A percentile compares a stretch with the other conserved stretches of the same genome.
Conservation (phyloP, 1,140 invertebrate species). For the Bombus polaris region DNA sequence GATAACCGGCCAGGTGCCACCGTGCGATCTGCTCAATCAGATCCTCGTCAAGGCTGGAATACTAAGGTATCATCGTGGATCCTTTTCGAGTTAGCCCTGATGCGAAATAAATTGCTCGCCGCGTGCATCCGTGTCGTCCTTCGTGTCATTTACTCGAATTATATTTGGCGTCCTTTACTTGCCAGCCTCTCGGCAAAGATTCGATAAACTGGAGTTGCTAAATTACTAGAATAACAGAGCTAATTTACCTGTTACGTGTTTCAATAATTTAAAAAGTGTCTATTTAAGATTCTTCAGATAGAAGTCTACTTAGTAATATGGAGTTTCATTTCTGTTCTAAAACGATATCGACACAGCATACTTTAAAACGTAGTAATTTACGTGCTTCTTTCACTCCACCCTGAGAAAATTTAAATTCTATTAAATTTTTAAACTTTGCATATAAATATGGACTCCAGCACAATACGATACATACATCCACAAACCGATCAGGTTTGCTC, state of each 20-base stretch:
- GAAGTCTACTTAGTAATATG: no score
- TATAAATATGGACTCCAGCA: no score
- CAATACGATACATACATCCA: no score
- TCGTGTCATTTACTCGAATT: background rate
- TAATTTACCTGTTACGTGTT: no score
- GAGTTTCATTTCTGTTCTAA: no score
- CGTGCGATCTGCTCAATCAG: constrained; percentile 88
- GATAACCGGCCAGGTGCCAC: constrained; percentile 88
- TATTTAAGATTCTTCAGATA: no score
- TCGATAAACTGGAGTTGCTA: background rate
- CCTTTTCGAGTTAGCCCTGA: background rate
- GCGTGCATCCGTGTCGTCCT: background rate
- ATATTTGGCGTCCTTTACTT: background rate
- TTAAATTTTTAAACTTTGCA: background rate
- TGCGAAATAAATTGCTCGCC: background rate
- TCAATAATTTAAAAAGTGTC: no score
- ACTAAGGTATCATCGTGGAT: constrained; percentile 80
- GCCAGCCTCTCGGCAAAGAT: background rate
- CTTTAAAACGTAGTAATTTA: no score
- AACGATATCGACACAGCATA: no score
- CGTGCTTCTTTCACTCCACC: background rate
- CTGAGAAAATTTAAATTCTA: background rate
- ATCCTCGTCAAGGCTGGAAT: constrained; percentile 88
- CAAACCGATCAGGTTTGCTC: no score
- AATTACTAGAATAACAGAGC: background rate